Conservation (phyloP, 1,140 invertebrate genomes). For the Magallana ariakensis region DNA sequence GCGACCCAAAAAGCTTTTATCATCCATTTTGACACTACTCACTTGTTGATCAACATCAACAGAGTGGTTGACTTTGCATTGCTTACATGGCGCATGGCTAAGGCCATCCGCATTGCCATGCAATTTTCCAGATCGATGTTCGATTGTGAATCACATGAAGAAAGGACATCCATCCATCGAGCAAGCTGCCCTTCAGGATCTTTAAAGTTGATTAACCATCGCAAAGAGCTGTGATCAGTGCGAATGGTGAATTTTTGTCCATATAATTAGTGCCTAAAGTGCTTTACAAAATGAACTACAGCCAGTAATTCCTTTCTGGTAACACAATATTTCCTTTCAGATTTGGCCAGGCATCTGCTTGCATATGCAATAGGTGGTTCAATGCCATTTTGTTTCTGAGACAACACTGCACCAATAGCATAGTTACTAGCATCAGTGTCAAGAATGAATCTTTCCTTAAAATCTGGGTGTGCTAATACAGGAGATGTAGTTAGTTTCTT, state of each 20-base stretch:
- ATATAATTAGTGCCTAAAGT: conserved; percentile 36
- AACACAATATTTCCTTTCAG: conserved; percentile 49
- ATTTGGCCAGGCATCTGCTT: conserved; percentile 40
- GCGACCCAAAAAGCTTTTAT: neutral
- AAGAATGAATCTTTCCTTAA: conserved; percentile 70
- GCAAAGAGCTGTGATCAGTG: neutral
- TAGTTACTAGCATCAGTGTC: conserved; percentile 78
- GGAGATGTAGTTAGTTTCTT: conserved; percentile 57
- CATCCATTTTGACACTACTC: neutral
- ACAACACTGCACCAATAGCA: conserved; percentile 76
- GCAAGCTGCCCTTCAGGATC: conserved; percentile 19
- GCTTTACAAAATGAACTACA: conserved; percentile 46
- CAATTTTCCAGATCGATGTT: conserved; percentile 57
- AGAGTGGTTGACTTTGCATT: neutral
- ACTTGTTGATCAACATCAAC: neutral
- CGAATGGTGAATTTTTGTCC: too few species aligned
- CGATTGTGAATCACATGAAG: conserved; percentile 62
- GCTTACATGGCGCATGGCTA: conserved; percentile 34
- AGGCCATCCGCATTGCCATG: conserved; percentile 66
- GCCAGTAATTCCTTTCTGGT: conserved; percentile 47
- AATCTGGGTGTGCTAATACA: conserved; percentile 67
- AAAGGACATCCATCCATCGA: conserved; percentile 63
- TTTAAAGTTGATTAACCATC: conserved; percentile 32
- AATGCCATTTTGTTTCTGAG: conserved; percentile 67
- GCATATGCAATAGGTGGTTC: conserved; percentile 11